Percentiles rank a stretch among this genome's conserved stretches.
Conservation (phyloP, 2,113 vertebrate genomes). For the Leptosomus discolor region DNA sequence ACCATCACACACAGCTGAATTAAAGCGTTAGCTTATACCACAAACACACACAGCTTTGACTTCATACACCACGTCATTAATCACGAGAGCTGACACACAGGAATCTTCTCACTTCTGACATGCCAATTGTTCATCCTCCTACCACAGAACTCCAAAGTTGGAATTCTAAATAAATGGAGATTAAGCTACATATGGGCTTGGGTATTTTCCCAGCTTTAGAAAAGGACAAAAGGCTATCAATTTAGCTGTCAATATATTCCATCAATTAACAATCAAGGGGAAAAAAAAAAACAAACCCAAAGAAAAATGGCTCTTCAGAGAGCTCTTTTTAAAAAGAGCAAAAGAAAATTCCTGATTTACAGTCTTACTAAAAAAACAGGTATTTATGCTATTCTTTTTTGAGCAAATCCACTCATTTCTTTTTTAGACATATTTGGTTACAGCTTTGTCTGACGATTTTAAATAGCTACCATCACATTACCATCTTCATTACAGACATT, state of each 20-base stretch:
- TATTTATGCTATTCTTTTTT: neutral
- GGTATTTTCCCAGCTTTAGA: neutral
- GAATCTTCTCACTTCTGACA: neutral
- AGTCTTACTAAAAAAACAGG: neutral
- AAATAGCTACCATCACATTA: neutral
- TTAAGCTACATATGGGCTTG: fast-evolving
- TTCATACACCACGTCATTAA: neutral
- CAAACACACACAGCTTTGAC: neutral
- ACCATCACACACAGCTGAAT: neutral
- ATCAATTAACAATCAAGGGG: neutral
- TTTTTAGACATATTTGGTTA: neutral
- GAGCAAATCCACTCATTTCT: neutral
- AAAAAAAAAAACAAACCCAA: neutral
- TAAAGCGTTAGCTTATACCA: neutral
- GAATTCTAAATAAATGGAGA: neutral
- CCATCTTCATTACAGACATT: neutral
- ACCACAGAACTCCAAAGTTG: neutral
- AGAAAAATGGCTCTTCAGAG: neutral
- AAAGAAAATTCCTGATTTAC: neutral
- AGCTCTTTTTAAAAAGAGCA: neutral
- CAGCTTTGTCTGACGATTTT: neutral
- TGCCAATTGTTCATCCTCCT: neutral
- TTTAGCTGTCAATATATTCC: neutral
- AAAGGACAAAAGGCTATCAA: neutral
- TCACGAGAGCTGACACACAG: neutral